Percentiles rank a stretch among this genome's conserved stretches.
Evolutionary conservation across 2,113 vertebrate genomes (phyloP).

Genomic region (Plectropomus leopardus): DNA sequence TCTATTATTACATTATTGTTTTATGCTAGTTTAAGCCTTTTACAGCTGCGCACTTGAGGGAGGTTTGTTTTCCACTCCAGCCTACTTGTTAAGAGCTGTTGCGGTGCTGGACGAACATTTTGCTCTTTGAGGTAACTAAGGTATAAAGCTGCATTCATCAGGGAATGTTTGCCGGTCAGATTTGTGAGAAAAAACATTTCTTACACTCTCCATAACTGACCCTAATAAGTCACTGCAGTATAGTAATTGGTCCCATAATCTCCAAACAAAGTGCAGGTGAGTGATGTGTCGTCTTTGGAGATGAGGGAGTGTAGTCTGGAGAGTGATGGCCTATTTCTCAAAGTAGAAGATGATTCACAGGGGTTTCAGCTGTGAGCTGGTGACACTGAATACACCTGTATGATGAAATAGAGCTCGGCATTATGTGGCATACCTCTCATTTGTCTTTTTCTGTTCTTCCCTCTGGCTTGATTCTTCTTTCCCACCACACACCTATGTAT

Average conservation of each 20-base stretch:
- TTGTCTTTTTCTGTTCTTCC: constrained; percentile 28
- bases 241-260: constrained; percentile 43
- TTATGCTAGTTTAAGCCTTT: too few species aligned
- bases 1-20: too few species aligned
- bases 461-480: constrained; percentile 3
- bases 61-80: too few species aligned
- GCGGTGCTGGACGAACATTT: too few species aligned
- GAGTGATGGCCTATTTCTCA: constrained; percentile 40
- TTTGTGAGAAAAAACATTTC: neutral
- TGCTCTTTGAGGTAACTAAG: neutral
- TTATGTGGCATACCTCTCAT: neutral
- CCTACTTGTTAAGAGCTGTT: too few species aligned
- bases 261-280: constrained; percentile 24
- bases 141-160: neutral
- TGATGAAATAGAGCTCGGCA: constrained; percentile 1
- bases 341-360: constrained; percentile 17
- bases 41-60: too few species aligned
- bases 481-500: neutral
- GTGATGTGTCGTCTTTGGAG: constrained; percentile 30
- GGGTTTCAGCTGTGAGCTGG: constrained; percentile 3
- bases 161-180: neutral
- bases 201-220: constrained; percentile 14
- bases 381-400: neutral
- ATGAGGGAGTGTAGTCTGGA: constrained; percentile 15
- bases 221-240: constrained; percentile 39